Percentiles rank a stretch among this genome's conserved stretches.
Conservation (phyloP, 2,113 vertebrate species). For the Ammospiza caudacuta region DNA sequence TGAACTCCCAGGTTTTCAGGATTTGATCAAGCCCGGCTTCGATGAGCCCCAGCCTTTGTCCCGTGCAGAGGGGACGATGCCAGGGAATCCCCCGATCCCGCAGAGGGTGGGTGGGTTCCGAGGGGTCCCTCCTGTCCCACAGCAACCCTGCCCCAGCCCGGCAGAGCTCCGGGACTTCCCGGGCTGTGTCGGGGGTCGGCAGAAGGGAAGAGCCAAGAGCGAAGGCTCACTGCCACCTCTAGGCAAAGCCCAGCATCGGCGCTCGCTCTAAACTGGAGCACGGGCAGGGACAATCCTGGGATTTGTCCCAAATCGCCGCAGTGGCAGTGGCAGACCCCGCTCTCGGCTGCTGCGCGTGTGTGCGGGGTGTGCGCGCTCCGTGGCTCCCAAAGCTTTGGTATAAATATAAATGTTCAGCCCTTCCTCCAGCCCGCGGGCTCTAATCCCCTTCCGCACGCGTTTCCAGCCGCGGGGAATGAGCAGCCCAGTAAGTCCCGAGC, state of each 20-base stretch:
- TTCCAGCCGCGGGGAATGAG: neutral
- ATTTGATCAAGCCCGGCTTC: rapidly evolving
- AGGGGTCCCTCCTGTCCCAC: neutral
- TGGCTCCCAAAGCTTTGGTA: conserved; percentile 33
- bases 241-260: conserved; percentile 28
- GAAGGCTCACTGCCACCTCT: conserved; percentile 78
- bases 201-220: conserved; percentile 64
- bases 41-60: rapidly evolving
- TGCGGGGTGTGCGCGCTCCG: neutral
- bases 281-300: conserved; percentile 41
- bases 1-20: neutral
- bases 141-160: neutral
- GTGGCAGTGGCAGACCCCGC: conserved; percentile 49
- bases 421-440: conserved; percentile 7
- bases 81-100: rapidly evolving
- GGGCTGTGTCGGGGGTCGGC: neutral
- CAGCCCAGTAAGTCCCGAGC: neutral
- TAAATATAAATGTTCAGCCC: conserved; percentile 41
- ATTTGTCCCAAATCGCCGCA: conserved; percentile 58
- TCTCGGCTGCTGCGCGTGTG: neutral
- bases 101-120: rapidly evolving
- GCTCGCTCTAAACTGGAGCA: conserved; percentile 44
- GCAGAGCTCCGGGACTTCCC: neutral
- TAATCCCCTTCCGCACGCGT: conserved; percentile 36
- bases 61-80: neutral